These are phyloP conservation scores for Habrosyne pyritoides DNA, from an alignment of 2,888 invertebrate genomes.

Conservation along the genomic window DNA sequence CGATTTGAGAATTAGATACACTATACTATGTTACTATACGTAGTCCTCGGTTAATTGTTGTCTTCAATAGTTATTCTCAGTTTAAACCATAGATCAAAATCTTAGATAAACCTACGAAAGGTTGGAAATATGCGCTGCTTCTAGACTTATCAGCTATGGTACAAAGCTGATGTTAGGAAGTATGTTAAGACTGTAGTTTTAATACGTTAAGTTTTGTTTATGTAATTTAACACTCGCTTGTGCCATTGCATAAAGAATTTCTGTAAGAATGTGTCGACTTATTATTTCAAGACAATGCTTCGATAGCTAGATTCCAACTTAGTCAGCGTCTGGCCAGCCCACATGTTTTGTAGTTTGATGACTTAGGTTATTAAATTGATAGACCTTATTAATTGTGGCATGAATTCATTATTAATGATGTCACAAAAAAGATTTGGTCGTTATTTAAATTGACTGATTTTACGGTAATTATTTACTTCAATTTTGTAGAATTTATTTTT, in stretches of 20 bases:
- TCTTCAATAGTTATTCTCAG: not conserved
- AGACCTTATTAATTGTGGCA: not conserved
- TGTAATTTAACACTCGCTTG: conserved; percentile 50
- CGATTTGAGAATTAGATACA: not conserved
- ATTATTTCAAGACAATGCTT: conserved; percentile 61
- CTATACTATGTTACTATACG: no score
- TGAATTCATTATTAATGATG: not conserved
- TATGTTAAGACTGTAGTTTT: not conserved
- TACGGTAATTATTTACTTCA: not conserved
- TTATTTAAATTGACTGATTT: not conserved
- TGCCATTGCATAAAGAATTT: conserved; percentile 49
- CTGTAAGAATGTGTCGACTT: conserved; percentile 59
- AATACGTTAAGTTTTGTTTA: conserved; percentile 47
- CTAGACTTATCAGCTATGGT: not conserved
- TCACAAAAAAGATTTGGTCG: not conserved
- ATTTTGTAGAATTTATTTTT: not conserved
- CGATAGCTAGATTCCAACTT: conserved; percentile 28
- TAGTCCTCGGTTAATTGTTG: no score
- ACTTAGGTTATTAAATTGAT: not conserved
- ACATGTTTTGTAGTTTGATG: conserved; percentile 30
- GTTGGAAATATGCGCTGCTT: no score
- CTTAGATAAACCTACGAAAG: no score
- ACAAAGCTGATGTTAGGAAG: not conserved
- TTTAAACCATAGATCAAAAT: not conserved
- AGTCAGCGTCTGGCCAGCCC: conserved; percentile 60